Percentiles rank a stretch among this genome's conserved stretches.
Evolutionary conservation across 2,888 invertebrate species (phyloP).

Genomic region (Lamproptera curius): DNA sequence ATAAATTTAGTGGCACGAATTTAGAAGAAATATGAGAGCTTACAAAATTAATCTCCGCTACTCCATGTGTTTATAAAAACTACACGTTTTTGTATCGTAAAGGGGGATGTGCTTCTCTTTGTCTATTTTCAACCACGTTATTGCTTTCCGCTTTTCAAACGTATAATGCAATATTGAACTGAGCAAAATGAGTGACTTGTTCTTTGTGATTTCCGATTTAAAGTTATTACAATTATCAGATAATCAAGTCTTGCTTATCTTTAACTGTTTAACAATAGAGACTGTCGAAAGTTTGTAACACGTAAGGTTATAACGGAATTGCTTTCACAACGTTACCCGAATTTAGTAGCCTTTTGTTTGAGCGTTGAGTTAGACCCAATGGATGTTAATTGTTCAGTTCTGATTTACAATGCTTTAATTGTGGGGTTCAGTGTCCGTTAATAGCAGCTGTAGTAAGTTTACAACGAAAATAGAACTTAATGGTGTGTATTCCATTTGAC

Average conservation of each 20-base stretch:
- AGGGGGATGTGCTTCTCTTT: too few relatives aligned
- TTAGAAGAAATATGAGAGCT: too few relatives aligned
- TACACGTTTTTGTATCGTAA: too few relatives aligned
- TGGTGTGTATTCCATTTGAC: too few relatives aligned
- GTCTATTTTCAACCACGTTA: neutral
- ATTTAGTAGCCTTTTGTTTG: constrained; percentile 14
- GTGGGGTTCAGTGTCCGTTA: constrained; percentile 19
- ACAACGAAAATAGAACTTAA: constrained; percentile 5
- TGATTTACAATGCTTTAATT: constrained; percentile 20
- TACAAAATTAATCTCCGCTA: too few relatives aligned
- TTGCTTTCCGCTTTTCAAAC: neutral
- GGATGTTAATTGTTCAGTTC: constrained; percentile 18
- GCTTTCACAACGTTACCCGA: constrained; percentile 7
- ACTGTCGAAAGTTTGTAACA: neutral
- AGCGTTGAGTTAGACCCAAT: constrained; percentile 4
- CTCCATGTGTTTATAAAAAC: too few relatives aligned
- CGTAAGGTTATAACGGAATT: constrained; percentile 3
- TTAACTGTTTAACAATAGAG: neutral
- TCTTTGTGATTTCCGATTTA: neutral
- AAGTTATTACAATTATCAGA: neutral
- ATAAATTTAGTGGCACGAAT: too few relatives aligned
- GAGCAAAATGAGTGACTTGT: neutral
- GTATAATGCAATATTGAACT: neutral
- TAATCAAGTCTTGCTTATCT: neutral
- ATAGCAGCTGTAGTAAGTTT: constrained; percentile 17